Evolutionary conservation across 2,113 vertebrate species (phyloP).

Genomic region (Bubo bubo): DNA sequence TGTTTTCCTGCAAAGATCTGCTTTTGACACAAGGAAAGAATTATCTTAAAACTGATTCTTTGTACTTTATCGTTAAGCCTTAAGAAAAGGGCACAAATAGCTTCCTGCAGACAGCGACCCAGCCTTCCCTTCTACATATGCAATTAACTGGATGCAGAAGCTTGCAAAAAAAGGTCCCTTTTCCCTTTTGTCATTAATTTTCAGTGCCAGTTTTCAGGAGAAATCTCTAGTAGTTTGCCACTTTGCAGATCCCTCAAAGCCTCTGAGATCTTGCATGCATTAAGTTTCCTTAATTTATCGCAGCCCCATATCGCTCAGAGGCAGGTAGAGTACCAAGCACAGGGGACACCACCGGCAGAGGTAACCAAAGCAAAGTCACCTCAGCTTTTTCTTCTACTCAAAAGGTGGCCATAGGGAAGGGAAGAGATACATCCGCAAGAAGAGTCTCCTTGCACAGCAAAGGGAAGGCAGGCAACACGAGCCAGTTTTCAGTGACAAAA

Average conservation of each 20-base stretch:
- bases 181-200: constrained; percentile 48
- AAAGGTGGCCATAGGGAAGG: neutral
- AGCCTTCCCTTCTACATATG: neutral
- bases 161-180: neutral
- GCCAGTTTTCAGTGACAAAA: neutral
- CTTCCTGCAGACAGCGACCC: neutral
- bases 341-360: neutral
- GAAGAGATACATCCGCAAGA: neutral
- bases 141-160: neutral
- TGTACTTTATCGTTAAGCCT: neutral
- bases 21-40: neutral
- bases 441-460: neutral
- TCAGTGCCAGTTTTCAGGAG: neutral
- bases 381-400: neutral
- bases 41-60: neutral
- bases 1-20: neutral
- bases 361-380: neutral
- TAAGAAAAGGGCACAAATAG: neutral
- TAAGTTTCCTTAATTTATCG: neutral
- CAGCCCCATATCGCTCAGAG: neutral
- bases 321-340: neutral
- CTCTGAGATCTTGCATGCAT: neutral
- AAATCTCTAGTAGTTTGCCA: neutral
- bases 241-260: neutral
- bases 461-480: neutral